A percentile compares a stretch with the other conserved stretches of the same genome.
phyloP scores from a whole-genome alignment of 2,113 vertebrate genomes.

The Fregetta grallaria region DNA sequence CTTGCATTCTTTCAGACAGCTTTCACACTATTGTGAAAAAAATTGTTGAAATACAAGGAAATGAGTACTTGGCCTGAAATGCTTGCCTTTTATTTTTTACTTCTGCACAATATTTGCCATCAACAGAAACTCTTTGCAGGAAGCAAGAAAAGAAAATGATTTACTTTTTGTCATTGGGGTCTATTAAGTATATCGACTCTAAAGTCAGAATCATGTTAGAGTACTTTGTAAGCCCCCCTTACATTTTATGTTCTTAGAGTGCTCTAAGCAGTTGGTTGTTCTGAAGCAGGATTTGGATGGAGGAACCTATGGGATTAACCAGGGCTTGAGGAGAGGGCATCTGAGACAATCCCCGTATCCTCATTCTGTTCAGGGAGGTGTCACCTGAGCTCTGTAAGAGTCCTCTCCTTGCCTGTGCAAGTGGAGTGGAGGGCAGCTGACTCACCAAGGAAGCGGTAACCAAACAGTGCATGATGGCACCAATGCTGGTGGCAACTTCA shows the following conservation, averaged over 20 bases:
- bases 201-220: not conserved
- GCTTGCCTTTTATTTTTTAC: not conserved
- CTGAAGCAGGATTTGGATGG: not conserved
- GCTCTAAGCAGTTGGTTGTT: not conserved
- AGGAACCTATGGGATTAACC: not conserved
- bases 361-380: not conserved
- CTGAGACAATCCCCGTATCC: not conserved
- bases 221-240: not conserved
- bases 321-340: not conserved
- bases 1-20: rapidly evolving
- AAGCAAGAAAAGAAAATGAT: rapidly evolving
- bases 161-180: not conserved
- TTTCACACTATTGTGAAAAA: not conserved
- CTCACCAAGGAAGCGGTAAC: rapidly evolving
- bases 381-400: not conserved
- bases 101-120: not conserved
- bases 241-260: rapidly evolving
- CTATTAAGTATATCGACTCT: not conserved
- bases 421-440: not conserved
- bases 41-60: not conserved
- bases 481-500: rapidly evolving
- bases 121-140: not conserved
- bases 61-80: not conserved
- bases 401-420: not conserved
- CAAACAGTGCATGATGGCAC: too few species aligned